Evolutionary conservation across 2,797 vertebrate species (phyloP).

Genomic region (Sebastes matsubarae): DNA sequence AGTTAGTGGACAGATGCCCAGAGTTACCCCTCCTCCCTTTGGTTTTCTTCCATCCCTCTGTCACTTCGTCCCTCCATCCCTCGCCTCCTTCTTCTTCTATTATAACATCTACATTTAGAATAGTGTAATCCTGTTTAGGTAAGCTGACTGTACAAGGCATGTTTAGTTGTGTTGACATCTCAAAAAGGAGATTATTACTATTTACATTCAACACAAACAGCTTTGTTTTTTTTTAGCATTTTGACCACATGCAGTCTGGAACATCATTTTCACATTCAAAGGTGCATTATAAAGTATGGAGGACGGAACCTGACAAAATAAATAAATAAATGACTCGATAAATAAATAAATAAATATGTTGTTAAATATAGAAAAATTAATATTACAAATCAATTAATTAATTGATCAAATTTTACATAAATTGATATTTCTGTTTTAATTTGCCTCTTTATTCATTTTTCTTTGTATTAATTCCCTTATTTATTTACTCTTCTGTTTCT

Average conservation of each 20-base stretch:
- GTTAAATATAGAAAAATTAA: no score
- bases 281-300: no score
- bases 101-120: slow-evolving; percentile 16
- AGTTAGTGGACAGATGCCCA: slow-evolving; percentile 39
- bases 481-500: no score
- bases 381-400: no score
- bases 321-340: no score
- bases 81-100: not conserved
- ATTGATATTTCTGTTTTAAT: no score
- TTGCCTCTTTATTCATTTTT: no score
- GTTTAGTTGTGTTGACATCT: not conserved
- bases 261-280: not conserved
- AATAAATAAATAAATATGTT: no score
- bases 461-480: no score
- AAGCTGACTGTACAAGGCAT: not conserved
- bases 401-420: no score
- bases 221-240: not conserved
- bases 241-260: not conserved
- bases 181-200: not conserved
- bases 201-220: not conserved
- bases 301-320: no score
- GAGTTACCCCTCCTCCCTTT: not conserved
- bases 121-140: slow-evolving; percentile 35
- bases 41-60: slow-evolving; percentile 13
- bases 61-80: slow-evolving; percentile 13